phyloP scores from a whole-genome alignment of 2,113 vertebrate genomes.

The Salminus brasiliensis region DNA sequence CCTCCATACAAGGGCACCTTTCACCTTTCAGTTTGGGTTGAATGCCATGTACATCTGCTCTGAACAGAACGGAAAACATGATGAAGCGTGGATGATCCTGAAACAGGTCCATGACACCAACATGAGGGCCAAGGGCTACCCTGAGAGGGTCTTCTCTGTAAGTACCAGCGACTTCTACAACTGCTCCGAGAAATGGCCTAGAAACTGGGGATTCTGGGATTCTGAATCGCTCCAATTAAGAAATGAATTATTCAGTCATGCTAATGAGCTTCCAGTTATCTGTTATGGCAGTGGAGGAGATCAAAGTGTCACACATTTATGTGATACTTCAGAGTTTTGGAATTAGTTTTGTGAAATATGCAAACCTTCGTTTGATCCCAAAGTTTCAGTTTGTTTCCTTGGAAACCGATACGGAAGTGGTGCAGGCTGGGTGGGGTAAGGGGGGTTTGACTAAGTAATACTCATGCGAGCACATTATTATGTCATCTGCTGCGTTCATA shows the following conservation, averaged over 20 bases:
- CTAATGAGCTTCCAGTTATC: constrained; percentile 32
- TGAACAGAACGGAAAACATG: constrained; percentile 92
- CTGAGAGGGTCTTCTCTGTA: constrained; percentile 95
- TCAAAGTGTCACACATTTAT: constrained; percentile 25
- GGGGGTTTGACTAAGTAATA: not conserved
- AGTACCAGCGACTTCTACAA: constrained; percentile 56
- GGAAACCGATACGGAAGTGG: not conserved
- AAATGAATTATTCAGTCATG: constrained; percentile 17
- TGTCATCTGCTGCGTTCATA: not conserved
- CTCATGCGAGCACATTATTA: not conserved
- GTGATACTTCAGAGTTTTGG: not conserved
- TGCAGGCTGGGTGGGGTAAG: not conserved
- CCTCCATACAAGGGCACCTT: too few relatives aligned
- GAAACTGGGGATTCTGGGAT: not conserved
- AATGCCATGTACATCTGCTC: not conserved
- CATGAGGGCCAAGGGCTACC: constrained; percentile 96
- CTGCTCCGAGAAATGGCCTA: not conserved
- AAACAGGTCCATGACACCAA: constrained; percentile 99
- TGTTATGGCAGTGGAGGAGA: not conserved
- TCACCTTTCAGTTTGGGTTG: too few relatives aligned
- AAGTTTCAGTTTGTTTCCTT: not conserved
- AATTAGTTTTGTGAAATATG: constrained; percentile 13
- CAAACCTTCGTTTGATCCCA: constrained; percentile 1
- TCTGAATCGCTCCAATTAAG: constrained; percentile 10
- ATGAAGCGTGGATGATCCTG: constrained; percentile 98